Base-by-base conservation (phyloP, 1,140 invertebrate species). In the Penaeus vannamei region DNA sequence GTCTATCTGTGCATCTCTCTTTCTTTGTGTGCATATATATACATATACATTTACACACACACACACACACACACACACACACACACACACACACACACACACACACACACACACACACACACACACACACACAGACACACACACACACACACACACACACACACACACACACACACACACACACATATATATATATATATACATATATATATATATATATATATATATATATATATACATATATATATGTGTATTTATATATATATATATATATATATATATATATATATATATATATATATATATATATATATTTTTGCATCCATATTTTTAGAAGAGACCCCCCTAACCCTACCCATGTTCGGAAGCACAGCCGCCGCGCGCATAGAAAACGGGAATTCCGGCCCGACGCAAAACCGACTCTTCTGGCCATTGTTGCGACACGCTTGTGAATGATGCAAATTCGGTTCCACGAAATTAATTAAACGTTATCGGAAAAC, bases 251-350 rank as follows among this genome's bases (percentile, higher is more conserved):
- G 26, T 72, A 72, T 72, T n/a, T 72, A 72, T 72, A 72, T 72
- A 72, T 72, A 72, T 72, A 72, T 72, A 72, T 72, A 72, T 8
- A 72, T 72, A 72, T 72, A 72, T 72, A 72, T 72, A 72, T n/a
- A 72, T 72, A 72, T 72, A 72, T 72, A 72, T 72, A 72, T 72
- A 72, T 29, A 72, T 29, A 72, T 29, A 72, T 29, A 72, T 29
- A 72, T 29, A 26, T 1, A 26, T 29, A 26, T 29, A 26, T 1
- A 26, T 72, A 19, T 29, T 1, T 23, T 1, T 72, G 1, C 32
- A 26, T 72, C 10, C 32, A 72, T 72, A 8, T 29, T 0, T 1
- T 14, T 69, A 22, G n/a, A 69, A n/a, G n/a, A n/a, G n/a, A n/a
- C n/a, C n/a, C n/a, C n/a, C n/a, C 4, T 7, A 42, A 42, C 36